These are phyloP conservation scores for Portevinia maculata DNA, from an alignment of 2,888 invertebrate species.

Conservation along the genomic window DNA sequence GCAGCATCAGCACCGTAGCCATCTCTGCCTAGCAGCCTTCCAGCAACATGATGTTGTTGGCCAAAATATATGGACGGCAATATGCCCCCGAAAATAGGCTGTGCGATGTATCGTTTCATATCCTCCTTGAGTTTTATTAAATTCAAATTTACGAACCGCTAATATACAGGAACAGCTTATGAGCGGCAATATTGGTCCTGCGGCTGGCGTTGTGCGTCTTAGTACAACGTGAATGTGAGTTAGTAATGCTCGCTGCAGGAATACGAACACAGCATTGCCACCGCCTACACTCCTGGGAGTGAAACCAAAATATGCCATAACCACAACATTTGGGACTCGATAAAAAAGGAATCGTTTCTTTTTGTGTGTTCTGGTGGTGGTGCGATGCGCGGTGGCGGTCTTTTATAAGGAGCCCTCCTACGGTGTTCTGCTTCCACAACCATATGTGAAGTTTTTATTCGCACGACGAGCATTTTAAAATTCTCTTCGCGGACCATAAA, in stretches of 20 bases:
- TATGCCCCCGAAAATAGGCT: conserved; percentile 38
- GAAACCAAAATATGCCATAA: conserved; percentile 68
- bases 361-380: conserved; percentile 17
- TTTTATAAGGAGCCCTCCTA: conserved; percentile 21
- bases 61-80: conserved; percentile 7
- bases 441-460: conserved; percentile 39
- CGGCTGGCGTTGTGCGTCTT: conserved; percentile 9
- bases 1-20: conserved; percentile 31
- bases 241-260: conserved; percentile 22
- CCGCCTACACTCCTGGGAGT: conserved; percentile 55
- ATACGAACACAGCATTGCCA: conserved; percentile 11
- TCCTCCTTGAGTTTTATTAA: conserved; percentile 71
- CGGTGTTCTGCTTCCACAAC: background rate
- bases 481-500: conserved; percentile 68
- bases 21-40: background rate
- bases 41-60: background rate
- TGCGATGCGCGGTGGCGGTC: background rate
- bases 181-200: conserved; percentile 55
- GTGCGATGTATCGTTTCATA: conserved; percentile 68
- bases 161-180: conserved; percentile 55
- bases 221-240: background rate
- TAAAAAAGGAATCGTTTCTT: conserved; percentile 69
- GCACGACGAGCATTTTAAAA: conserved; percentile 53
- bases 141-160: conserved; percentile 74
- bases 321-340: conserved; percentile 73